Evolutionary conservation across 2,797 vertebrate species (phyloP), one percentile per base, ranked within the genome.

Genomic region (Podargus strigoides): DNA sequence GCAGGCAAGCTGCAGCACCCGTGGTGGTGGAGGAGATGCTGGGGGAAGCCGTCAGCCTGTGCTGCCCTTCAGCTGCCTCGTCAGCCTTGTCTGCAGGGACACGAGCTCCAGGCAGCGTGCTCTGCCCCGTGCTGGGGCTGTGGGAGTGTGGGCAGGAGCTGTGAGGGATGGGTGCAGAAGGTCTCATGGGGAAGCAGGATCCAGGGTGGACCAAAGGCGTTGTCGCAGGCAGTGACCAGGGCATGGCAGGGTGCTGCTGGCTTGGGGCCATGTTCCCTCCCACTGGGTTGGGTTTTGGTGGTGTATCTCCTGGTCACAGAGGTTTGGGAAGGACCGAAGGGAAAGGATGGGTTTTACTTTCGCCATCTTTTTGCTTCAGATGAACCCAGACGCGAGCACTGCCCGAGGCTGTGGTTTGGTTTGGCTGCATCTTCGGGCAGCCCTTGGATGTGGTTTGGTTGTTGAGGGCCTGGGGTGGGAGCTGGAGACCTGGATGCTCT

Each of bases 361-460:
- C 74, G 36, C 55, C 26, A 0, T 14, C 42, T 18, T 72, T 37
- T 49, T 3, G 4, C 62, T 13, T 32, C 90, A 82, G 87, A 72
- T 75, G 63, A 77, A 42, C 11, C 1, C 10, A 87, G 89, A 16
- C 3, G 8, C 0, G 14, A 21, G 83, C 1, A 1, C 62, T 70
- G 93, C 82, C 68, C 1, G 7, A 47, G 5, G 11, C 68, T 85
- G 95, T 21, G 91, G 39, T 55, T 85, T 90, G 85, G 39, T 63
- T 91, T 94, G 91, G 90, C 93, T 66, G 75, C 6, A 3, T 41
- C 77, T 55, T 30, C 0, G 23, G 73, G 52, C 37, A 85, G 47
- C 83, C 10, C 3, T 91, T 94, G 96, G 81, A 94, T 94, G 92
- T 91, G 92, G 93, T 90, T 93, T 10, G 10, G 53, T 70, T 73